A percentile compares a stretch with the other conserved stretches of the same genome.
Evolutionary conservation across 2,888 invertebrate genomes (phyloP).

Genomic region (Tiliacea citrago): DNA sequence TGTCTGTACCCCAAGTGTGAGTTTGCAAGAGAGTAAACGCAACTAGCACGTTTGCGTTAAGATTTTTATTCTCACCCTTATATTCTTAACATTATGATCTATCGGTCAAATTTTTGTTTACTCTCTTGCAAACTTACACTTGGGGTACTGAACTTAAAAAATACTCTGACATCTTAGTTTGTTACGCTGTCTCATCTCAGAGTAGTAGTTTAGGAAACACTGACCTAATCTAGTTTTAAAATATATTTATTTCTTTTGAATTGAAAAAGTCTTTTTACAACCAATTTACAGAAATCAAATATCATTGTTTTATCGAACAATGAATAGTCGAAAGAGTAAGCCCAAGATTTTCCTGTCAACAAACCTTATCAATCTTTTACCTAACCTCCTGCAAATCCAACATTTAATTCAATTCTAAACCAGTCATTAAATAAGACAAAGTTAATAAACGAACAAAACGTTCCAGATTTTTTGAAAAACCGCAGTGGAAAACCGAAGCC

Average conservation of each 20-base stretch:
- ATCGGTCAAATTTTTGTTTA: too few species aligned
- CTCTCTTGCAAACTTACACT: too few species aligned
- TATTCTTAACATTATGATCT: too few species aligned
- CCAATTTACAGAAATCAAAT: background rate
- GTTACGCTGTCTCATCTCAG: too few species aligned
- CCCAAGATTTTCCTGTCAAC: background rate
- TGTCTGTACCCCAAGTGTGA: too few species aligned
- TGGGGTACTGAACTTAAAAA: too few species aligned
- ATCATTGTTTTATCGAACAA: background rate
- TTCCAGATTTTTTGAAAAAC: constrained; percentile 53
- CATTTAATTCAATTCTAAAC: background rate
- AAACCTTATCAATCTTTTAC: background rate
- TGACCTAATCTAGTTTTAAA: background rate
- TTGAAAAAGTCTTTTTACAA: background rate
- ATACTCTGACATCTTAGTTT: too few species aligned
- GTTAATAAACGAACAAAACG: constrained; percentile 31
- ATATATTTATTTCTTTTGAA: too few species aligned
- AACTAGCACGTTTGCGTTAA: too few species aligned
- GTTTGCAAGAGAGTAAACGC: too few species aligned
- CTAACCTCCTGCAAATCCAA: background rate
- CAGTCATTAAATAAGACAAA: constrained; percentile 18
- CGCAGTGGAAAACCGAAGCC: constrained; percentile 53
- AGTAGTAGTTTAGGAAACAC: too few species aligned
- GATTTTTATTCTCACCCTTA: too few species aligned
- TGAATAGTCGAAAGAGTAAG: background rate